phyloP scores from a whole-genome alignment of 2,113 vertebrate species.

The Coreoperca whiteheadi region DNA sequence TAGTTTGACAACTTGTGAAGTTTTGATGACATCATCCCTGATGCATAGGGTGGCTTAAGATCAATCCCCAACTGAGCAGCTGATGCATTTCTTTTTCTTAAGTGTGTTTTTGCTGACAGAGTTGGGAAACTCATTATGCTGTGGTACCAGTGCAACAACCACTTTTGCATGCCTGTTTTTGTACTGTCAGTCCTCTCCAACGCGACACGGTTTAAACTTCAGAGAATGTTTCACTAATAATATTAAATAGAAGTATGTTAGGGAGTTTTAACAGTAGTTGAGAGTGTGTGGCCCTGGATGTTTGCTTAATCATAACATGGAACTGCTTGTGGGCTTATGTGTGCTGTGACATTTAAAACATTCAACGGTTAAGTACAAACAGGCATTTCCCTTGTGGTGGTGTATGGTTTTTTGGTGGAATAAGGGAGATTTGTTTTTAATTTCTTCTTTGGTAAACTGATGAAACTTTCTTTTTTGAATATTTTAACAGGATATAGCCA shows the following conservation, averaged over 20 bases:
- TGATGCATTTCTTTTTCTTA: constrained; percentile 1
- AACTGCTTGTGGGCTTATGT: neutral
- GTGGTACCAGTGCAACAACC: neutral
- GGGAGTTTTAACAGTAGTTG: neutral
- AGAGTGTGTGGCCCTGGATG: neutral
- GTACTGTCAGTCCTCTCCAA: neutral
- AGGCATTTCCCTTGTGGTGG: neutral
- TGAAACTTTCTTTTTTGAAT: neutral
- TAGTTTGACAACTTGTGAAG: constrained; percentile 63
- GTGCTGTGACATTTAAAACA: constrained; percentile 5
- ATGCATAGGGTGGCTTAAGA: constrained; percentile 20
- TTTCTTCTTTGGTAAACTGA: neutral
- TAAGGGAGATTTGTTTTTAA: neutral
- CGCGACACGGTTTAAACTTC: neutral
- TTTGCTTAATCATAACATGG: neutral
- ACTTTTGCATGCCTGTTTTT: neutral
- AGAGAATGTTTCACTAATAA: neutral
- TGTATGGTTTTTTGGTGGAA: neutral
- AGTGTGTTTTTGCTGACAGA: neutral
- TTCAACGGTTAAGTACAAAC: neutral
- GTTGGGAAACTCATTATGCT: neutral
- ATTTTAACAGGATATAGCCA: neutral
- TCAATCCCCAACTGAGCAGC: constrained; percentile 17
- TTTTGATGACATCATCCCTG: constrained; percentile 57
- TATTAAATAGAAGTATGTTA: neutral